Evolutionary conservation across 2,797 vertebrate species (phyloP), one percentile per base, ranked within the genome.

Genomic region (Coregonus sp.): DNA sequence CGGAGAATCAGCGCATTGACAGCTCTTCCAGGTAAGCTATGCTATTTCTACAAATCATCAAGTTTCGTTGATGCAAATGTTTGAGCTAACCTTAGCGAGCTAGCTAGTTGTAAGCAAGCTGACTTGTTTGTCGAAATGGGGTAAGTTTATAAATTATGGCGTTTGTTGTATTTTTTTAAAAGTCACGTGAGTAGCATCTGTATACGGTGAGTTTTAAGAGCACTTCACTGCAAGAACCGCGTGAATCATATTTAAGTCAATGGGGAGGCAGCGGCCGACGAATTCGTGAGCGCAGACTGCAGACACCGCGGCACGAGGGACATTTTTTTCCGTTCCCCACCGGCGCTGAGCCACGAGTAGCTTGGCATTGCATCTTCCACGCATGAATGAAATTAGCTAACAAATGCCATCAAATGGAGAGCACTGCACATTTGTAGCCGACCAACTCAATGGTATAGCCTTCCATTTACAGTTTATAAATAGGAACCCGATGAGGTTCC

Each of bases 1-100:
- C 86, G 86, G 29, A 90, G 76, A 79, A 93, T 94, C 81, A 90
- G 91, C 68, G n/a, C 81, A 6, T 59, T 76, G 0, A 71, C 93
- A 31, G 88, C 89, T 50, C 77, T 92, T 52, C 87, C 91, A 0
- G 86, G 93, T 47, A 47, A 47, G 0, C 40, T 47, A 47, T 47
- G 86, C 92, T 94, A 80, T 86, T 74, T 75, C 40, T 40, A 76
- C 78, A 70, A 25, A 65, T 85, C 77, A 16, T 37, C 40, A 47
- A 47, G 66, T 72, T 78, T 77, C 68, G 91, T 91, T 70, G 87
- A 79, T 40, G 61, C 20, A 1, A 52, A 86, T 86, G 40, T 47
- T 47, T 47, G 40, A 75, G 81, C 78, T 74, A 47, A 47, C 9
- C 40, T 47, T 47, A 47, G 40, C 40, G 20, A 72, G 70, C 40